These are phyloP conservation scores for Zalophus californianus DNA, from an alignment of 2,797 vertebrate species.

Conservation along the genomic window DNA sequence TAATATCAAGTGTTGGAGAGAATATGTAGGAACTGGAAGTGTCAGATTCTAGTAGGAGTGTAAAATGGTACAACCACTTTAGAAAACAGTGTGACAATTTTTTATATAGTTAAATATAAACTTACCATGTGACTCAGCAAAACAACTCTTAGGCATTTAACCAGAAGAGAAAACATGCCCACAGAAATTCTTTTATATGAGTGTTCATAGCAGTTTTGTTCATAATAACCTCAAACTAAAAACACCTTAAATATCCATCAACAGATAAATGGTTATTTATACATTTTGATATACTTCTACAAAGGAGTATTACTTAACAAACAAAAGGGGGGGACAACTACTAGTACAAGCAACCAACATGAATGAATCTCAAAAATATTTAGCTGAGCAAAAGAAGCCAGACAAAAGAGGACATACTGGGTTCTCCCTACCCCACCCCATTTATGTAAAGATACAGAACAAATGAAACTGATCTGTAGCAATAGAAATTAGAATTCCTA, in stretches of 20 bases:
- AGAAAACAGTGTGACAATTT: background rate
- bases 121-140: conserved; percentile 21
- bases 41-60: background rate
- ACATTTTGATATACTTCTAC: background rate
- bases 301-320: background rate
- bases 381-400: background rate
- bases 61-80: conserved; percentile 39
- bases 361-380: background rate
- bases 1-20: background rate
- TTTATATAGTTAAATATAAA: conserved; percentile 42
- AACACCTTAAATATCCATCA: background rate
- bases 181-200: conserved; percentile 27
- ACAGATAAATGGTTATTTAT: background rate
- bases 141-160: background rate
- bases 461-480: background rate
- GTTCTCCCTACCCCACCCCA: background rate
- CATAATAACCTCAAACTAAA: background rate
- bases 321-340: background rate
- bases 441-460: background rate
- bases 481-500: background rate
- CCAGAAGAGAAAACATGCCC: background rate
- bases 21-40: background rate
- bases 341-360: background rate
- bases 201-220: background rate
- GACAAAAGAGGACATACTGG: background rate